Evolutionary conservation across 2,888 invertebrate genomes (phyloP), one percentile per base, ranked within the genome.

Genomic region (Ptychoptera contaminata): DNA sequence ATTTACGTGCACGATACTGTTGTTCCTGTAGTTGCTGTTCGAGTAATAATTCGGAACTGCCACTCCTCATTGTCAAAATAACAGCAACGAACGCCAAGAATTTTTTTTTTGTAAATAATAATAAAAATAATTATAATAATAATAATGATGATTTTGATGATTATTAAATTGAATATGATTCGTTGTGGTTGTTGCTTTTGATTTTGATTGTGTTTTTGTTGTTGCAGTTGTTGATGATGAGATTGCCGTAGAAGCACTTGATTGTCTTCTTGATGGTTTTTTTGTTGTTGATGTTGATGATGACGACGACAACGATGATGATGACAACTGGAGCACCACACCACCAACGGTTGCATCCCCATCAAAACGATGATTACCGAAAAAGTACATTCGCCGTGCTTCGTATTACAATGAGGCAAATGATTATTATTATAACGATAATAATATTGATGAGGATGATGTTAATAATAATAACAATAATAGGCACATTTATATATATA

Each of bases 31-130:
- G 77, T 66, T 78, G 76, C 67, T 78, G 76, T 67, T 79, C 79
- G 65, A 79, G 76, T 70, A 80, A 75, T 69, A 79, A 74, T 71
- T 80, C 79, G 65, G 79, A 79, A 72, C 79, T 80, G 70, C 77
- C 76, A 71, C 79, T 77, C 70, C 77, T 76, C 78, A 79, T 78
- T 65, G 62, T 64, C 48, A 49, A 49, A 45, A 46, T 36, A 49
- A 49, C 47, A 49, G 45, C 50, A 47, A 46, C 47, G 46, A 49
- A 40, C 40, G 46, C 44, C 42, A 47, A 46, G 48, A 37, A 44
- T 44, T 32, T 40, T 16, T 29, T 14, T 32, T 35, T 34, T 9
- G 34, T n/a, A 16, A 23, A 6, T 31, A 37, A 42, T 40, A 37
- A 47, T 38, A 42, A 40, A 46, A 43, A 44, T 39, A 16, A 41